phyloP scores from a whole-genome alignment of 1,140 invertebrate species.

The Danaus plexippus region DNA sequence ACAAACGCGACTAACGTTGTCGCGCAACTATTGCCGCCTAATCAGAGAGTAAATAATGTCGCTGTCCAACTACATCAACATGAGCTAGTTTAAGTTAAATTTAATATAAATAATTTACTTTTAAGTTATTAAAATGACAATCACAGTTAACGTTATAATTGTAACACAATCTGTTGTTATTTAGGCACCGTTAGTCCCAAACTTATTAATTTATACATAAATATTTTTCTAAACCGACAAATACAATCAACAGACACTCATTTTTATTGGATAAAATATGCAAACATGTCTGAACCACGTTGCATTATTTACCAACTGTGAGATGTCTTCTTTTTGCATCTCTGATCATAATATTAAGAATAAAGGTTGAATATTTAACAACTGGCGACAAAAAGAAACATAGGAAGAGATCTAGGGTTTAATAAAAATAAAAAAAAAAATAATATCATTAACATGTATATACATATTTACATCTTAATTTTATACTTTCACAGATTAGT shows the following conservation, averaged over 20 bases:
- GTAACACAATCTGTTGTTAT: too few relatives aligned
- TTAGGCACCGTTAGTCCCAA: too few relatives aligned
- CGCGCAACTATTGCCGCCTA: slow-evolving; percentile 4
- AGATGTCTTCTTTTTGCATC: neutral
- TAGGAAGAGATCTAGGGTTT: slow-evolving; percentile 18
- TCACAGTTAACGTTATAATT: too few relatives aligned
- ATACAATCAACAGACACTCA: neutral
- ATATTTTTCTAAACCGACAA: neutral
- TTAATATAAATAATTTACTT: slow-evolving; percentile 3
- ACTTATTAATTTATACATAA: too few relatives aligned
- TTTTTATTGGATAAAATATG: neutral
- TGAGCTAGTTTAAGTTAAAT: neutral
- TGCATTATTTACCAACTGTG: too few relatives aligned
- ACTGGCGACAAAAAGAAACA: slow-evolving; percentile 18
- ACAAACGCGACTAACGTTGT: slow-evolving; percentile 4
- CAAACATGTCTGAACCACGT: neutral
- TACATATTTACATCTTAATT: slow-evolving; percentile 70
- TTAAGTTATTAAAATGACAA: neutral
- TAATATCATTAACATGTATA: slow-evolving; percentile 50
- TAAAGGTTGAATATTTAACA: slow-evolving; percentile 5
- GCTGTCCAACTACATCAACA: slow-evolving; percentile 3
- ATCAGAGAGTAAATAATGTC: neutral
- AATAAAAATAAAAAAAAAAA: slow-evolving; percentile 23
- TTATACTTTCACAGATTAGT: slow-evolving; percentile 37
- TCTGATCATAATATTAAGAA: slow-evolving; percentile 7